Conservation (phyloP, 2,888 invertebrate species). For the Octodonta nipae region DNA sequence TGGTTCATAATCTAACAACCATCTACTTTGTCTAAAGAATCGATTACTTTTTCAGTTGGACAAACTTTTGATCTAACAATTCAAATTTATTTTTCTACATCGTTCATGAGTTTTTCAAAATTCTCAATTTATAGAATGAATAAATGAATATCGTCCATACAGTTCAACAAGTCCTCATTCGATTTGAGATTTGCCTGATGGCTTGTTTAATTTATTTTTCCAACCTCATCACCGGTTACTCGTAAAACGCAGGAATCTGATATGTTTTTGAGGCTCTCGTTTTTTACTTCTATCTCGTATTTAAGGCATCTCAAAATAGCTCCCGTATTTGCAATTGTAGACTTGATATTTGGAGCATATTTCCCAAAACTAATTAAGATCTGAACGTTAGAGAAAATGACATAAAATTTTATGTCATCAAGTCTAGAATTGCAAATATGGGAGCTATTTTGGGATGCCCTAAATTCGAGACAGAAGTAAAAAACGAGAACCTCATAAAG, state of each 20-base stretch:
- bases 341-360: no score
- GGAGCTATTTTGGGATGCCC: no score
- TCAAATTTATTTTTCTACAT: conserved; percentile 15
- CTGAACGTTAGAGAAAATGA: no score
- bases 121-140: conserved; percentile 27
- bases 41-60: conserved; percentile 14
- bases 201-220: no score
- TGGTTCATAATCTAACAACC: no score
- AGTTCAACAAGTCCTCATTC: no score
- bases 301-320: neutral
- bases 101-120: conserved; percentile 18
- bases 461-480: conserved; percentile 1
- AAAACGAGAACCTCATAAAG: neutral
- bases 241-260: neutral
- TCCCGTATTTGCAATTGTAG: neutral
- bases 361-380: no score
- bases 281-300: neutral
- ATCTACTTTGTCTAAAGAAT: conserved; percentile 4
- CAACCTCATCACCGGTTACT: neutral
- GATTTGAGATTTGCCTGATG: no score
- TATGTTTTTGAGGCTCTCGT: neutral
- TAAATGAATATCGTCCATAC: conserved; percentile 41
- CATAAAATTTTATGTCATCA: no score
- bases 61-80: conserved; percentile 14
- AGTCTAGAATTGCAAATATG: neutral